Evolutionary conservation across 1,140 invertebrate species (phyloP).

Genomic region (Zaprionus lachaisei): DNA sequence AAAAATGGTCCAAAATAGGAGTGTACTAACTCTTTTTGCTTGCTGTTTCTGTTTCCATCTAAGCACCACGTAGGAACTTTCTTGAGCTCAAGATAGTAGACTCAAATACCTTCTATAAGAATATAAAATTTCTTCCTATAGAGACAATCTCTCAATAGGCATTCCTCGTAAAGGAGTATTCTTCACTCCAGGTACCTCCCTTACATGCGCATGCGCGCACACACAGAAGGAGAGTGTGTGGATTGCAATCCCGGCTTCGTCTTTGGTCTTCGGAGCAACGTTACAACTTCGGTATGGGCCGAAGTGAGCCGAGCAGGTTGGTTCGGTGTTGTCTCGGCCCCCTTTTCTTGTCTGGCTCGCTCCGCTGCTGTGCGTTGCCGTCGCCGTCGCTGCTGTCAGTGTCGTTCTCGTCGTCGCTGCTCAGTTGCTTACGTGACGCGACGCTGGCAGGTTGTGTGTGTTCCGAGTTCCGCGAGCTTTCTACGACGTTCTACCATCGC

Average conservation of each 20-base stretch:
- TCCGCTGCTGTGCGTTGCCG: slow-evolving; percentile 1
- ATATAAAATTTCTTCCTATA: too few species aligned
- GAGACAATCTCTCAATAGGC: neutral
- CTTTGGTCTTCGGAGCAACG: neutral
- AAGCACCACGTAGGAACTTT: too few species aligned
- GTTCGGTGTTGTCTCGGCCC: too few species aligned
- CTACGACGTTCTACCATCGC: slow-evolving; percentile 11
- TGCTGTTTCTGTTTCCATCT: too few species aligned
- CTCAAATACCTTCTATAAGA: too few species aligned
- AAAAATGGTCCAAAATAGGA: too few species aligned
- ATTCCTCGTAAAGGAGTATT: neutral
- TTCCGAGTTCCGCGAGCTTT: slow-evolving; percentile 14
- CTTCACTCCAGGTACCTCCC: neutral
- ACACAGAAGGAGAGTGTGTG: neutral
- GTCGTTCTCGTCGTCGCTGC: slow-evolving; percentile 5
- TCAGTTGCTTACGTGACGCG: slow-evolving; percentile 60
- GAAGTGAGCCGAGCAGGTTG: neutral
- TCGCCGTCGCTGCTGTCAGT: neutral
- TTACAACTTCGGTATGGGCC: neutral
- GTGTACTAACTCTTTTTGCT: too few species aligned
- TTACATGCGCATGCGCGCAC: neutral
- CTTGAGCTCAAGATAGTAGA: too few species aligned
- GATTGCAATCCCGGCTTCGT: neutral
- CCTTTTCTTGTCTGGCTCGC: neutral
- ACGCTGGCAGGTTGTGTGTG: slow-evolving; percentile 44